These are phyloP conservation scores for Mamestra brassicae DNA, from an alignment of 2,888 invertebrate genomes.

Conservation along the genomic window DNA sequence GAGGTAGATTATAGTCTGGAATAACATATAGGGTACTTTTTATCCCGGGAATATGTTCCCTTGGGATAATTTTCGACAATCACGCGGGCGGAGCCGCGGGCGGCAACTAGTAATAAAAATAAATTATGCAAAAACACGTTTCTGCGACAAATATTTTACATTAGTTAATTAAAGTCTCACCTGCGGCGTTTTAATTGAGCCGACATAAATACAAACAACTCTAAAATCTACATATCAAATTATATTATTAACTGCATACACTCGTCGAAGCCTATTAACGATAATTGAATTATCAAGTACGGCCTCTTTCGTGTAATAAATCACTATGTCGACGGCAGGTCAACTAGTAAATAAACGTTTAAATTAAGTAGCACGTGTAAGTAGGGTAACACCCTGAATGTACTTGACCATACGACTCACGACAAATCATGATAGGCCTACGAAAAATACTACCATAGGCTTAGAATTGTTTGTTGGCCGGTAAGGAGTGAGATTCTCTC, in stretches of 20 bases:
- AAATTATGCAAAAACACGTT: neutral
- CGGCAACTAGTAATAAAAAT: conserved; percentile 1
- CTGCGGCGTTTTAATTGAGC: neutral
- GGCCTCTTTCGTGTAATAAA: conserved; percentile 61
- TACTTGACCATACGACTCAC: too few species aligned
- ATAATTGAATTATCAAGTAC: conserved; percentile 49
- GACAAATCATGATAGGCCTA: too few species aligned
- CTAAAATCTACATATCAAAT: conserved; percentile 55
- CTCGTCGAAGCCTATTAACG: conserved; percentile 36
- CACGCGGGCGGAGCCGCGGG: too few species aligned
- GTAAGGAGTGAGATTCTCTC: too few species aligned
- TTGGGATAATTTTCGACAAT: too few species aligned
- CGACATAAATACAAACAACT: conserved; percentile 27
- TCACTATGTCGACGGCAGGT: conserved; percentile 59
- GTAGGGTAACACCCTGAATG: too few species aligned
- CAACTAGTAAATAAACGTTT: conserved; percentile 35
- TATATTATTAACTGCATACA: conserved; percentile 52
- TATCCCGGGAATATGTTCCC: too few species aligned
- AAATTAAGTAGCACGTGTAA: neutral
- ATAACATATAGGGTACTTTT: too few species aligned
- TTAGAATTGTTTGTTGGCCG: too few species aligned
- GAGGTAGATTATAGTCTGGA: too few species aligned
- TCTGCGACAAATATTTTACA: neutral
- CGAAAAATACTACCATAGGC: too few species aligned
- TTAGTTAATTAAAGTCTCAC: conserved; percentile 24